Base-by-base conservation (phyloP, 2,113 vertebrate species). In the Athene cunicularia region DNA sequence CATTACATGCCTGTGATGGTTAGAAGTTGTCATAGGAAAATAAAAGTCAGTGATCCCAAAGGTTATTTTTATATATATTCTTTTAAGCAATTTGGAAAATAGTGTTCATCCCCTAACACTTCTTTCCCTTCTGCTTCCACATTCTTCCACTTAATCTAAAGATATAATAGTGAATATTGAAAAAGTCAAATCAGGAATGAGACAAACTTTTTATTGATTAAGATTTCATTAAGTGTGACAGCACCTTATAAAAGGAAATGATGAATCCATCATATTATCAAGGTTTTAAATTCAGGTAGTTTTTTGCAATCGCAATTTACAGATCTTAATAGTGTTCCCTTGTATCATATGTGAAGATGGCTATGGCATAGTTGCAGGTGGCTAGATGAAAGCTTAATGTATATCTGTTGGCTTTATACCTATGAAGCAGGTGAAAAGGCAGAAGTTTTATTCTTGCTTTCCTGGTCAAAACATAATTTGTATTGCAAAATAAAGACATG, bases 1-100 rank as follows among this genome's bases (percentile, higher is more conserved):
- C 22, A 50, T 96, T 95, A 96, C 94, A 95, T 79, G 80, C 24
- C 56, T 91, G 32, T 39, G 70, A 49, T 80, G 86, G 75, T 85
- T 96, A 59, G 37, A 88, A 91, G 39, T 79, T 95, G 67, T 76
- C 37, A 80, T 43, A 82, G 21, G 59, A 96, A 97, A 95, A 97
- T 83, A 95, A 92, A 96, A 94, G 68, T 30, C 63, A 85, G 73
- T 81, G 60, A 73, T 95, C 45, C 63, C 72, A 47, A 68, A 95
- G 43, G 33, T 92, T 93, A 56, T 60, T 84, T 85, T 80, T 60
- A 66, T 22, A 66, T 76, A 82, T 60, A 79, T 90, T 93, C 56
- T 95, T 71, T 56, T 49, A 68, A 93, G 59, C 26, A 90, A 68
- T 79, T 86, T 75, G 24, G 43, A 80, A 88, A 93, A 73, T 28